These are phyloP conservation scores for Notechis scutatus DNA, from an alignment of 2,113 vertebrate species.

Conservation along the genomic window DNA sequence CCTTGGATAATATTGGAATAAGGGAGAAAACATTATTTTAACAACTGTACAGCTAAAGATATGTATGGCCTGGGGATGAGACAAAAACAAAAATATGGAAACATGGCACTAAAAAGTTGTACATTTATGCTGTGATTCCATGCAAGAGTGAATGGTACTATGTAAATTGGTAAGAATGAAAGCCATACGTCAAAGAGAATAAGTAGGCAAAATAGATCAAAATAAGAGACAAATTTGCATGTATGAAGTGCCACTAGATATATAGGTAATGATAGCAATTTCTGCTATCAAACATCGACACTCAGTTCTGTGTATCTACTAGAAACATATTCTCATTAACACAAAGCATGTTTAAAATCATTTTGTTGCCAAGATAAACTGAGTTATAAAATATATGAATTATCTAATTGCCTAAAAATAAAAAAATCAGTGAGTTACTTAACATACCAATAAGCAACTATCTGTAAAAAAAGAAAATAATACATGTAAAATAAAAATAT, in stretches of 20 bases:
- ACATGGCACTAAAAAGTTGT: neutral
- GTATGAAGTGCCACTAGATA: neutral
- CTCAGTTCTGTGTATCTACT: neutral
- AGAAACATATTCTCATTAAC: neutral
- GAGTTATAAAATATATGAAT: neutral
- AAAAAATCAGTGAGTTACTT: neutral
- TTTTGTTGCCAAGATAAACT: neutral
- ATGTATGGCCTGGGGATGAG: neutral
- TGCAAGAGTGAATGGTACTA: neutral
- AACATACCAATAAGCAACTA: neutral
- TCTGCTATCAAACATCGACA: neutral
- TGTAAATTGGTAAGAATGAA: neutral
- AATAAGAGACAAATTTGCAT: neutral
- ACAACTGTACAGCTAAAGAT: neutral
- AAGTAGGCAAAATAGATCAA: neutral
- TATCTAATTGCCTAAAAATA: neutral
- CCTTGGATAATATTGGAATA: neutral
- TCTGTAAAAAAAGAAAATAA: neutral
- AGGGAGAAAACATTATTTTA: neutral
- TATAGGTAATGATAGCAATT: neutral
- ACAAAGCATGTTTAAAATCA: neutral
- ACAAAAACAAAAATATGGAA: neutral
- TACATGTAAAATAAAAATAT: neutral
- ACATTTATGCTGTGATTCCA: neutral
- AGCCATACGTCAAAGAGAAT: neutral